Base-by-base conservation (phyloP, 1,140 invertebrate genomes). In the Yoshiicerus persimilis region DNA sequence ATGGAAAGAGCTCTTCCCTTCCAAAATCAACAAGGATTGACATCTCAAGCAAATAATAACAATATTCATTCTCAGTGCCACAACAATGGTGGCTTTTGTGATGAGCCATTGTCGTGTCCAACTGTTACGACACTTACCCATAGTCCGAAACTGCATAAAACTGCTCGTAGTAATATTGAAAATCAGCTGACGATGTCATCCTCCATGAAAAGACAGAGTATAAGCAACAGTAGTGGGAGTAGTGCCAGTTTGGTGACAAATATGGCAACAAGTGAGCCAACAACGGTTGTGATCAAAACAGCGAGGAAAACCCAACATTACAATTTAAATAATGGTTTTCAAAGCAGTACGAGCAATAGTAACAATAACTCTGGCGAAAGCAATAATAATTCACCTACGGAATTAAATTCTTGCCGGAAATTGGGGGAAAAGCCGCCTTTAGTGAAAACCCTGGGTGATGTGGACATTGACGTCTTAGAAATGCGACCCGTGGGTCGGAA, bases 1-100 rank as follows among this genome's bases (percentile, higher is more conserved):
- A 87, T 91, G 88, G 90, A 90, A 30, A 85, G 85, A 87, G 90
- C 86, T 27, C 47, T 88, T 32, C 87, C 86, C 25, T 86, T 38
- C 70, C 47, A 34, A 16, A 80, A 41, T 47, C 75, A 80, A 36
- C 75, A 80, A 34, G 75, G 75, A 30, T 36, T 47, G 23, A 41
- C 83, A 27, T 84, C 83, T 6, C 41, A 27, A 84, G 23, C n/a
- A 1, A 80, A 80, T 80, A 80, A 80, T 32, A 80, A 80, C 32
- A 70, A 83, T 36, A 47, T 32, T 70, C 64, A 87, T 80, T 80
- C 64, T 1, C 87, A 62, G 27, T 83, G 70, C 64, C 47, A 66
- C 41, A 64, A 56, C 32, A 86, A 62, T 66, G 56, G 56, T 86
- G 84, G 56, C 36, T 62, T 66, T 86, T 64, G 84, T 64, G 41